phyloP scores from a whole-genome alignment of 2,797 vertebrate species.

The Petrocephalus schoutedeni region DNA sequence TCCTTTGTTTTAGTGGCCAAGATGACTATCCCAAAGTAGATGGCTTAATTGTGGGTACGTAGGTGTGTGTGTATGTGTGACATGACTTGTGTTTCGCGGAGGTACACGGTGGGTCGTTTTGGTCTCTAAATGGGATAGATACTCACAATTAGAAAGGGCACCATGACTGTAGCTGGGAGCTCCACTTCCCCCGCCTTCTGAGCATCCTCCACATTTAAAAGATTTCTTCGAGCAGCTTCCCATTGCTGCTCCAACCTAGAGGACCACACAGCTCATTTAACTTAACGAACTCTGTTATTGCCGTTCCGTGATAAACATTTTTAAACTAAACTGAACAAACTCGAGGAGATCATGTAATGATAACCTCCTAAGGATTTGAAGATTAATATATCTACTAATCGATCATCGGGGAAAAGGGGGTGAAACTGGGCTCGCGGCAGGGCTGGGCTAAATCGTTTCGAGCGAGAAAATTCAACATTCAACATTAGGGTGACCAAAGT shows the following conservation, averaged over 20 bases:
- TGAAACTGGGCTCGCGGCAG: no score
- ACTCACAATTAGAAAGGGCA: conserved; percentile 54
- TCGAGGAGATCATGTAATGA: background rate
- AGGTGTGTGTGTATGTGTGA: background rate
- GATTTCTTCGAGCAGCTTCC: conserved; percentile 42
- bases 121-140: background rate
- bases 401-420: background rate
- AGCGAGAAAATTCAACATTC: background rate
- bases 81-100: background rate
- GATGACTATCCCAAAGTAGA: no score
- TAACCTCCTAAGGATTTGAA: background rate
- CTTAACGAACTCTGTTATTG: background rate
- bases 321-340: background rate
- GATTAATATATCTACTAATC: background rate
- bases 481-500: background rate
- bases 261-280: background rate
- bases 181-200: conserved; percentile 46
- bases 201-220: conserved; percentile 37
- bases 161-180: conserved; percentile 29
- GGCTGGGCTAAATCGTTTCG: background rate
- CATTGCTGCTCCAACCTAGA: conserved; percentile 54
- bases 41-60: background rate
- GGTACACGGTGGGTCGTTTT: background rate
- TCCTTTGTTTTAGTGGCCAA: no score
- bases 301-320: background rate